phyloP scores from a whole-genome alignment of 2,888 invertebrate genomes.

The Nomada fucata region DNA sequence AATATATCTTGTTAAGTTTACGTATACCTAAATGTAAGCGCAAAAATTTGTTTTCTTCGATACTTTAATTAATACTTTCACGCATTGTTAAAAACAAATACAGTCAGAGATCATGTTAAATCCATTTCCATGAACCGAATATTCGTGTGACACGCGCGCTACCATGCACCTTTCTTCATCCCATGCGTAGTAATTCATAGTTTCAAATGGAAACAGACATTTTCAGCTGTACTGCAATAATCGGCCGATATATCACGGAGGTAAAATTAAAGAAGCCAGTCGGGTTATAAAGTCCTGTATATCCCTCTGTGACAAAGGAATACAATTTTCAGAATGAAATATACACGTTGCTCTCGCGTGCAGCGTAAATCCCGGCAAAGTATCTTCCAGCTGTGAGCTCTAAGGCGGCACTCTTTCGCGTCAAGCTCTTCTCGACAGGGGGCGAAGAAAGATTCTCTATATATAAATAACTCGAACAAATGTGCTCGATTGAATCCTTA shows the following conservation, averaged over 20 bases:
- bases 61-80: too few species aligned
- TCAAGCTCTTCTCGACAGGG: not conserved
- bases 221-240: not conserved
- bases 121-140: too few species aligned
- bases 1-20: too few species aligned
- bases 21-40: too few species aligned
- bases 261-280: not conserved
- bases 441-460: not conserved
- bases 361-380: slow-evolving; percentile 7
- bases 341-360: not conserved
- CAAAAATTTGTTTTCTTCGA: too few species aligned
- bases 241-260: not conserved
- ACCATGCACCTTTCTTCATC: too few species aligned
- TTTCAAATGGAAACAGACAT: too few species aligned
- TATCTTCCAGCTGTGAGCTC: not conserved
- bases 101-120: too few species aligned
- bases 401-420: not conserved
- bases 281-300: slow-evolving; percentile 18
- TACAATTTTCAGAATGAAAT: slow-evolving; percentile 10
- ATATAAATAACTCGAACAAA: slow-evolving; percentile 43
- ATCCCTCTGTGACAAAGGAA: not conserved
- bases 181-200: too few species aligned
- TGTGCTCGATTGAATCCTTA: slow-evolving; percentile 46
- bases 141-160: too few species aligned
- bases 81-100: too few species aligned